Percentiles rank a stretch among this genome's conserved stretches.
Conservation (phyloP, 2,113 vertebrate genomes). For the Rousettus leschenaultii region DNA sequence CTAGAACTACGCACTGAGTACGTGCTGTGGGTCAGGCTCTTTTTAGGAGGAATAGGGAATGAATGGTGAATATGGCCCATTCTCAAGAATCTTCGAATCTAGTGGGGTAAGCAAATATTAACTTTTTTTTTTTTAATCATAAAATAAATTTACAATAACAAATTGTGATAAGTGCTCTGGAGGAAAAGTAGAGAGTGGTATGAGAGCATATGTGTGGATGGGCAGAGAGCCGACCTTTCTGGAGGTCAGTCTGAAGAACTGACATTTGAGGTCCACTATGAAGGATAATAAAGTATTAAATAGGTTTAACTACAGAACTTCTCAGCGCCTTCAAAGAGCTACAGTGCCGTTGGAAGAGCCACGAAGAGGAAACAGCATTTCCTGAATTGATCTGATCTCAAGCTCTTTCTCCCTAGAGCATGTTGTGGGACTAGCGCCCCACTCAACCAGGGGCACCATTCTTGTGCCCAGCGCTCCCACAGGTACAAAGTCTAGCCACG, state of each 20-base stretch:
- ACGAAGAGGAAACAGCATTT: background rate
- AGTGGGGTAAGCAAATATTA: background rate
- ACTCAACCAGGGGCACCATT: background rate
- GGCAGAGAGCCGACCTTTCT: background rate
- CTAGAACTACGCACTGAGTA: background rate
- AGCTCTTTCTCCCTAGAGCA: background rate
- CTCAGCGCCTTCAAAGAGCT: background rate
- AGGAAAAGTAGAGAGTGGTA: background rate
- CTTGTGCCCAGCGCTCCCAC: background rate
- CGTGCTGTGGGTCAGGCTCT: background rate
- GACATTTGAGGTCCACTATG: background rate
- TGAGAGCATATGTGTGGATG: fast-evolving
- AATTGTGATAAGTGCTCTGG: background rate
- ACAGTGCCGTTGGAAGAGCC: background rate
- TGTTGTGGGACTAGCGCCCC: no score
- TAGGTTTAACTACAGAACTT: background rate
- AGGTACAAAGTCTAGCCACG: background rate
- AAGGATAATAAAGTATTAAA: background rate
- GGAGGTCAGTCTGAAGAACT: background rate
- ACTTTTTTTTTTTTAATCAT: background rate
- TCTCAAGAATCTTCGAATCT: background rate
- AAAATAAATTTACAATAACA: background rate
- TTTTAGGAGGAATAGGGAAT: background rate
- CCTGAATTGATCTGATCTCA: background rate
- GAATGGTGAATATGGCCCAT: background rate